Evolutionary conservation across 1,140 invertebrate genomes (phyloP), one percentile per base, ranked within the genome.

Genomic region (Cyclina sinensis): DNA sequence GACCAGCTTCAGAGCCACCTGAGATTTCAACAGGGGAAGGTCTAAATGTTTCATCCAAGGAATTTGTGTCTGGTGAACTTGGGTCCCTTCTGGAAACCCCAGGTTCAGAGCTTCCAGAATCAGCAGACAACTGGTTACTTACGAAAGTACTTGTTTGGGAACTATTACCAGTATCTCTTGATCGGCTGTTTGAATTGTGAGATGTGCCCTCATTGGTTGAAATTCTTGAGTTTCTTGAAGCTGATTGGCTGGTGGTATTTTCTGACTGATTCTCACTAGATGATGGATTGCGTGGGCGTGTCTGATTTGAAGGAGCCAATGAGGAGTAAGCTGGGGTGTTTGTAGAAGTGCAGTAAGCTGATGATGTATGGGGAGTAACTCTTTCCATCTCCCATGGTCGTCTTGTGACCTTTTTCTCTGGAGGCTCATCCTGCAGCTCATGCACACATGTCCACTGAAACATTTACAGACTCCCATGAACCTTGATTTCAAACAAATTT

Each of bases 401-500:
- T 35, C 39, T 32, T 0, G 37, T 30, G 12, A 27, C 24, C 18
- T 79, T 51, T 18, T 85, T 54, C n/a, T 89, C 70, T 30, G 3
- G 18, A 21, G 7, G 32, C 21, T 51, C 59, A 73, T 91, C 87
- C 95, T 98, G 98, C 82, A 99, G 98, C 94, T 99, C 98, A 95
- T 99, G 98, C 32, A 99, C 97, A 94, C 98, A 98, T 2, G 98
- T 98, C 98, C 98, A 99, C 97, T 98, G 95, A 30, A 95, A 62
- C n/a, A n/a, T n/a, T n/a, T n/a, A n/a, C n/a, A n/a, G n/a, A n/a
- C n/a, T n/a, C n/a, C n/a, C n/a, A n/a, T n/a, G n/a, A n/a, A n/a
- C n/a, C n/a, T n/a, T n/a, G n/a, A n/a, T n/a, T n/a, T n/a, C n/a
- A n/a, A n/a, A n/a, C n/a, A n/a, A n/a, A n/a, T n/a, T n/a, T n/a